These are phyloP conservation scores for Alloplasta piceator DNA, from an alignment of 2,888 invertebrate genomes.

Conservation along the genomic window DNA sequence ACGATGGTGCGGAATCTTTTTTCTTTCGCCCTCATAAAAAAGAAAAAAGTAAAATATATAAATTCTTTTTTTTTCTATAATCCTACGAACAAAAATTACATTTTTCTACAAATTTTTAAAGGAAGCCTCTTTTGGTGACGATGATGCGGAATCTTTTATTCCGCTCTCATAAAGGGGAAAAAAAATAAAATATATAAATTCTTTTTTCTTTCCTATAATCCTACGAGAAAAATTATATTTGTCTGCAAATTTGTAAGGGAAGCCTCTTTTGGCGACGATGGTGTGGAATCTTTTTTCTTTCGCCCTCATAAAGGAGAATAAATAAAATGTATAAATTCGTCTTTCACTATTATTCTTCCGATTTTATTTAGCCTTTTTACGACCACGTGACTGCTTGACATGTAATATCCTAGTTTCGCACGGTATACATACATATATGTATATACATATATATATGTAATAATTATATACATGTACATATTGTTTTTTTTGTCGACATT, in stretches of 20 bases:
- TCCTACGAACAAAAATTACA: neutral
- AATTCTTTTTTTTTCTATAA: neutral
- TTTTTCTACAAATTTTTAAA: neutral
- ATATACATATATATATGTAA: conserved; percentile 65
- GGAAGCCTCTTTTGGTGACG: neutral
- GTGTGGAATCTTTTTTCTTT: too few species aligned
- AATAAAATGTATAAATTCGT: conserved; percentile 49
- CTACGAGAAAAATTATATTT: conserved; percentile 67
- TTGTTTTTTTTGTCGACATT: conserved; percentile 60
- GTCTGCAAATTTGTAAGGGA: conserved; percentile 58
- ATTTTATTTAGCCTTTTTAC: conserved; percentile 74
- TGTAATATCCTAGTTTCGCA: conserved; percentile 69
- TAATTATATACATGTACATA: conserved; percentile 66
- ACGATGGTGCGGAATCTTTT: too few species aligned
- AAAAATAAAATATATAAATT: too few species aligned
- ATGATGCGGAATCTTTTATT: conserved; percentile 1
- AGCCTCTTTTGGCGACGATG: too few species aligned
- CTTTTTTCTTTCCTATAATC: conserved; percentile 10
- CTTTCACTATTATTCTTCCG: conserved; percentile 72
- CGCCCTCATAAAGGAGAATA: too few species aligned
- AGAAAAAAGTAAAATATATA: too few species aligned
- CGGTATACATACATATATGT: conserved; percentile 68
- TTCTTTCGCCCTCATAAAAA: too few species aligned
- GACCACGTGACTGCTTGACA: conserved; percentile 75
- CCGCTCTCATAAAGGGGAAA: conserved; percentile 76